Percentiles rank a stretch among this genome's conserved stretches.
These are phyloP conservation scores for Rhadina sibilatrix DNA, from an alignment of 2,113 vertebrate genomes.

Conservation along the genomic window DNA sequence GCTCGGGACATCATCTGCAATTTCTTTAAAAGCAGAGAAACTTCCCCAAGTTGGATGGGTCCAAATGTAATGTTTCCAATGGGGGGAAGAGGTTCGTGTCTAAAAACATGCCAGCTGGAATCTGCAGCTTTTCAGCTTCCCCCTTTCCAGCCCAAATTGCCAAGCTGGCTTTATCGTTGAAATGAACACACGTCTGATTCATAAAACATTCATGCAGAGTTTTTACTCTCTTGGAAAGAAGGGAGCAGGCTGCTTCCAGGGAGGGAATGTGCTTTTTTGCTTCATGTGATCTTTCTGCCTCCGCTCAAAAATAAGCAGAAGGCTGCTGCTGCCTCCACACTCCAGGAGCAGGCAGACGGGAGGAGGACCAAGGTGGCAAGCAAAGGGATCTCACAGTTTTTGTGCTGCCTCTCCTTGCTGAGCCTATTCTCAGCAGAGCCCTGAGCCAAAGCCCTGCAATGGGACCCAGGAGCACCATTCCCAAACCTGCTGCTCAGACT, in stretches of 20 bases:
- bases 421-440: background rate
- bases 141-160: slow-evolving; percentile 19
- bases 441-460: background rate
- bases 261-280: slow-evolving; percentile 34
- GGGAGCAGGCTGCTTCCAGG: slow-evolving; percentile 22
- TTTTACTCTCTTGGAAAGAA: slow-evolving; percentile 38
- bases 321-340: background rate
- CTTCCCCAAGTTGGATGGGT: background rate
- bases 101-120: slow-evolving; percentile 3
- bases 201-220: slow-evolving; percentile 35
- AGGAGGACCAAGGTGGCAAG: background rate
- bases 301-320: background rate
- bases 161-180: slow-evolving; percentile 35
- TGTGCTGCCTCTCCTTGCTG: background rate
- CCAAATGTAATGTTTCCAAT: background rate
- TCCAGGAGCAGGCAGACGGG: background rate
- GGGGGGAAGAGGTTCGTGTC: background rate
- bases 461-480: background rate
- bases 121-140: slow-evolving; percentile 3
- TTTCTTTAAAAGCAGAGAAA: slow-evolving; percentile 28
- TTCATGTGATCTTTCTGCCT: slow-evolving; percentile 14
- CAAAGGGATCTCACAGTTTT: background rate
- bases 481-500: background rate
- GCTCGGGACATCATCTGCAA: background rate
- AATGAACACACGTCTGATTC: slow-evolving; percentile 42